Base-by-base conservation (phyloP, 2,797 vertebrate species). In the Lagodon rhomboides region DNA sequence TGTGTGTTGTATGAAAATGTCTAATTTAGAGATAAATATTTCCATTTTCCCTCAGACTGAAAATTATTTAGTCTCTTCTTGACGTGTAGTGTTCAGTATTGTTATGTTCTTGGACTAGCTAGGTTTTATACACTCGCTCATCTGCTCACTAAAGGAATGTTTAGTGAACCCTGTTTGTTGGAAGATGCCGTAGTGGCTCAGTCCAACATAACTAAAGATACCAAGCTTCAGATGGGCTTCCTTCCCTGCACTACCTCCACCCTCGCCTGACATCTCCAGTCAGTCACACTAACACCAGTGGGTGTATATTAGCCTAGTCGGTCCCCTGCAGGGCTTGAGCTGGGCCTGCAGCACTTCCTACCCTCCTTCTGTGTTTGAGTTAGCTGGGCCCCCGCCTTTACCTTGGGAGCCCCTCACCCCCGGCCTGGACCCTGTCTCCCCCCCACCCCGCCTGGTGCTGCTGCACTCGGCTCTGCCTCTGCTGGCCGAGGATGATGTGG, bases 401-500 rank as follows among this genome's bases (percentile, higher is more conserved):
- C 84, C 80, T 94, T 92, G 93, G 92, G 93, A 91, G 87, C 93
- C 91, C 93, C 90, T 92, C 89, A 89, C 84, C 82, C 92, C 89
- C 82, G 84, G 91, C 91, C 89, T 89, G 92, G 91, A 95, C 93
- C 89, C 94, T 94, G 93, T 93, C 94, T 90, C 92, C 94, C 88
- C 91, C 92, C 77, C 88, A 90, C 86, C 93, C 92, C 2, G 93
- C 94, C 92, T 91, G 94, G 93, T 95, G 95, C 91, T 94, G 91
- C 93, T 88, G 94, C 93, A 92, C 93, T 93, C 93, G 95, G 93
- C 94, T 94, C 91, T 93, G 93, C 91, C 83, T 92, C 88, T 93
- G 95, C 92, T 94, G 94, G 94, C 95, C 95, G 94, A 97, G 96
- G 87, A 97, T 97, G 97, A 98, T 99, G 98, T 99, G 98, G 98